These are phyloP conservation scores for Dipodomys ordii DNA, from an alignment of 2,113 vertebrate genomes.

Conservation along the genomic window DNA sequence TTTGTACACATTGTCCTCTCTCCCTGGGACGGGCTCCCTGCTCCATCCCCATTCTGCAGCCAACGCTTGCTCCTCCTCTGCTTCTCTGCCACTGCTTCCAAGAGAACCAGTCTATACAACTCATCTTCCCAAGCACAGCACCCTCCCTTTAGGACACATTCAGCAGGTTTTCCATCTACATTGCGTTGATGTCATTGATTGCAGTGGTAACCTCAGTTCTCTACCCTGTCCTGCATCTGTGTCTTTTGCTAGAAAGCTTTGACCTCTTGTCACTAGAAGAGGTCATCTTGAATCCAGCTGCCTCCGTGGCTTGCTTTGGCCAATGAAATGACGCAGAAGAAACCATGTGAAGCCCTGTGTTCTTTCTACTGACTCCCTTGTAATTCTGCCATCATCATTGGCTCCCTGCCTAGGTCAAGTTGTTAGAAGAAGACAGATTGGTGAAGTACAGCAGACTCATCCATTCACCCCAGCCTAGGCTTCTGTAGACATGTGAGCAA, in stretches of 20 bases:
- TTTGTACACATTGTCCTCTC: neutral
- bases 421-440: neutral
- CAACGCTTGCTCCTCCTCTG: neutral
- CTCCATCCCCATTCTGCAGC: neutral
- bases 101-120: neutral
- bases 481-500: neutral
- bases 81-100: neutral
- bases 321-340: neutral
- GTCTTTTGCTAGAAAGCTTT: neutral
- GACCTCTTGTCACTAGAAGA: neutral
- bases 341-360: neutral
- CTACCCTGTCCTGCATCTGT: neutral
- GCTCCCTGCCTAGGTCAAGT: too few relatives aligned
- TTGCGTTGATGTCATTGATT: neutral
- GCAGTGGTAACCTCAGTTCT: neutral
- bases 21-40: neutral
- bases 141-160: neutral
- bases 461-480: neutral
- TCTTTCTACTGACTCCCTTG: neutral
- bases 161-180: neutral
- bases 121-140: neutral
- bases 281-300: neutral
- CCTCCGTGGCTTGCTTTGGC: neutral
- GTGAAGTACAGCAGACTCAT: neutral
- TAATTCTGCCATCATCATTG: neutral